Evolutionary conservation across 2,888 invertebrate species (phyloP).

Genomic region (Folsomia manolachei): DNA sequence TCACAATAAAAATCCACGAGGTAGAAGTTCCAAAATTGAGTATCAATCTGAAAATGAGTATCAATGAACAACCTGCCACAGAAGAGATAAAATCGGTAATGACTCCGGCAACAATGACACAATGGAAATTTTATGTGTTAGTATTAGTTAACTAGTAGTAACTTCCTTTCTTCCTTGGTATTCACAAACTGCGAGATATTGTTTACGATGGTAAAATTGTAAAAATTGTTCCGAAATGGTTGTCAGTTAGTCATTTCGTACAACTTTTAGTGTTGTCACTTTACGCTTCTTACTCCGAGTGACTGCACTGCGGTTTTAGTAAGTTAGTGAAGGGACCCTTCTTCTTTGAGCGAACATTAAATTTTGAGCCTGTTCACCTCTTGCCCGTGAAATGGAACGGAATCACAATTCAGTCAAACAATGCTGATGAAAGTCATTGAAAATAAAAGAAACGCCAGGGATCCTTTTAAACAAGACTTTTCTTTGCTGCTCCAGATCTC

Average conservation of each 20-base stretch:
- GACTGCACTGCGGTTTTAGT: background rate
- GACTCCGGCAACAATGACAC: constrained; percentile 21
- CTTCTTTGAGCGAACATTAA: too few species aligned
- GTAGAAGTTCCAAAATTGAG: too few species aligned
- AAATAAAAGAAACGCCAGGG: constrained; percentile 14
- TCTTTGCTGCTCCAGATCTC: constrained; percentile 17
- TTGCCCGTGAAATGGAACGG: too few species aligned
- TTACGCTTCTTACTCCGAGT: background rate
- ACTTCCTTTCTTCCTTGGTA: constrained; percentile 1
- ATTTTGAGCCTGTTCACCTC: constrained; percentile 16
- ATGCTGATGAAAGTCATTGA: constrained; percentile 22
- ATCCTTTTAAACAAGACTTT: constrained; percentile 18
- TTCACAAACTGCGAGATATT: background rate
- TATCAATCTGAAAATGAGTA: too few species aligned
- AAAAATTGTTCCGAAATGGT: constrained; percentile 12
- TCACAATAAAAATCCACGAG: too few species aligned
- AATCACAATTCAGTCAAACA: constrained; percentile 13
- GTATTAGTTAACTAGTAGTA: background rate
- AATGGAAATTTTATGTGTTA: constrained; percentile 18
- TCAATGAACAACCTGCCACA: constrained; percentile 36
- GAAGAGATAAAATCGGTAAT: constrained; percentile 42
- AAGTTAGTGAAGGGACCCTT: constrained; percentile 11
- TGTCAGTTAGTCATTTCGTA: background rate
- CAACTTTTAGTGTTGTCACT: constrained; percentile 1
- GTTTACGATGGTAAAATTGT: constrained; percentile 18